These are phyloP conservation scores for Macrochelys suwanniensis DNA, from an alignment of 2,797 vertebrate genomes.

Conservation along the genomic window DNA sequence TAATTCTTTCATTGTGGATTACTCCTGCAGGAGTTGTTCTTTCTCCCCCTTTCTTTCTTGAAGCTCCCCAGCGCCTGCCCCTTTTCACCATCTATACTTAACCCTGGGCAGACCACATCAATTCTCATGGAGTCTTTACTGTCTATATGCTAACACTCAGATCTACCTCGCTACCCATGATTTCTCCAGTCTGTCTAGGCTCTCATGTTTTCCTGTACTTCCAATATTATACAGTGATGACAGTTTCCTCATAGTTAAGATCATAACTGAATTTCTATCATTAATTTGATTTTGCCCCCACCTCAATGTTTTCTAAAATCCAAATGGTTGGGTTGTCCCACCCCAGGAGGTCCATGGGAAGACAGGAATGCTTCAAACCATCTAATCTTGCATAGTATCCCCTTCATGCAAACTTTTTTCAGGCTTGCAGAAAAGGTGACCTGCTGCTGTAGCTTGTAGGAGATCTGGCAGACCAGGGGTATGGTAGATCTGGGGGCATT, in stretches of 20 bases:
- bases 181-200: not conserved
- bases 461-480: fast-evolving
- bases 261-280: not conserved
- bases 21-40: not conserved
- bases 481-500: not conserved
- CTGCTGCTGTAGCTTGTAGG: not conserved
- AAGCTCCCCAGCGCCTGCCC: not conserved
- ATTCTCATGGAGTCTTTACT: not conserved
- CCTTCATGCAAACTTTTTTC: not conserved
- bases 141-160: not conserved
- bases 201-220: not conserved
- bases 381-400: not conserved
- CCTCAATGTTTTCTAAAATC: not conserved
- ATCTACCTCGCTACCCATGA: not conserved
- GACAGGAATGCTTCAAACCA: not conserved
- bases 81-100: not conserved
- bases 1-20: not conserved
- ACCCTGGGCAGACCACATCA: not conserved
- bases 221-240: fast-evolving
- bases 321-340: not conserved
- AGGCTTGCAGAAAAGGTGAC: not conserved
- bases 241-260: not conserved
- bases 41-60: not conserved
- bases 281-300: not conserved
- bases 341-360: not conserved